Conservation (phyloP, 1,140 invertebrate species). For the Pachypeltis micranthus region DNA sequence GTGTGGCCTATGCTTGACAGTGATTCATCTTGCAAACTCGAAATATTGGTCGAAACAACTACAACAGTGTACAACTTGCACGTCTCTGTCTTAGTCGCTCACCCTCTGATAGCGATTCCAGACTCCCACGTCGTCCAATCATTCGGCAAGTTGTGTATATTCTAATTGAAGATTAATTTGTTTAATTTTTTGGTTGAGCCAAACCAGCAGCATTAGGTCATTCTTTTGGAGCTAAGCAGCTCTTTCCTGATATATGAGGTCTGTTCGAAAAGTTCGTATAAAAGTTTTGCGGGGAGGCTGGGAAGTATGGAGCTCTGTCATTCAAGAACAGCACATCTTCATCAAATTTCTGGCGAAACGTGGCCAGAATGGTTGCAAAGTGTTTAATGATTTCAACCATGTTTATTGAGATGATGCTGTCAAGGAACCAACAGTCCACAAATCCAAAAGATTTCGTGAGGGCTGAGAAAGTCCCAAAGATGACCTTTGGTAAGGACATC, state of each 20-base stretch:
- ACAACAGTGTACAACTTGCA: slow-evolving; percentile 8
- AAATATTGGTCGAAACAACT: slow-evolving; percentile 1
- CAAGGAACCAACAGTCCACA: slow-evolving; percentile 20
- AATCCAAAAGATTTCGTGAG: slow-evolving; percentile 21
- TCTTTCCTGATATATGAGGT: too few relatives aligned
- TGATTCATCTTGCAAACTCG: slow-evolving; percentile 12
- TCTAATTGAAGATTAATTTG: too few relatives aligned
- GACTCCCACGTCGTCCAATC: slow-evolving; percentile 9
- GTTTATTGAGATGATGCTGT: slow-evolving; percentile 20
- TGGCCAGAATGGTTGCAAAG: neutral
- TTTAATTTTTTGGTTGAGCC: too few relatives aligned
- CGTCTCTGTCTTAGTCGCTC: slow-evolving; percentile 3
- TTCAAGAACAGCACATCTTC: too few relatives aligned
- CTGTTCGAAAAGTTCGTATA: neutral
- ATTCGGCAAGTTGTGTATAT: slow-evolving; percentile 11
- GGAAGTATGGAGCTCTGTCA: neutral
- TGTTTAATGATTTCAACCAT: neutral
- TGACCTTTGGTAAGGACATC: slow-evolving; percentile 20
- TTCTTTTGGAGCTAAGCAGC: too few relatives aligned
- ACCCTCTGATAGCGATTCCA: slow-evolving; percentile 12
- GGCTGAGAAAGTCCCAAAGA: slow-evolving; percentile 21
- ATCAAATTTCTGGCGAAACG: neutral
- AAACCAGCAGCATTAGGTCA: too few relatives aligned
- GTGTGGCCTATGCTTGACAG: slow-evolving; percentile 7
- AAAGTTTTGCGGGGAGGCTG: neutral